These are phyloP conservation scores for Gobiocypris rarus DNA, from an alignment of 2,113 vertebrate genomes.

Conservation along the genomic window DNA sequence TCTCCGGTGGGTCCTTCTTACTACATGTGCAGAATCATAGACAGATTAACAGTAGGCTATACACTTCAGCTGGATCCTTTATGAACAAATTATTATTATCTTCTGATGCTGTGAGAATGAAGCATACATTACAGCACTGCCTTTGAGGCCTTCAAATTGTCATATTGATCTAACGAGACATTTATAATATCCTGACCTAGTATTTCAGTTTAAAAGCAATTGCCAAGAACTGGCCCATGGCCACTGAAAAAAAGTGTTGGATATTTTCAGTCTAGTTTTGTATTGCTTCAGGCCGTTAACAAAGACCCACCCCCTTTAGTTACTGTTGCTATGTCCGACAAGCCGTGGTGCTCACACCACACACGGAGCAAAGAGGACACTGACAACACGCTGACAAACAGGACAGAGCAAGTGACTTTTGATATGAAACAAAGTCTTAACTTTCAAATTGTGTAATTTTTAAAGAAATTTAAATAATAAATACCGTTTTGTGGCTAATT, in stretches of 20 bases:
- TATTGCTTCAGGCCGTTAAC: no score
- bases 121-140: not conserved
- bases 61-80: not conserved
- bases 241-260: not conserved
- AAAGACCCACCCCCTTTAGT: no score
- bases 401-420: no score
- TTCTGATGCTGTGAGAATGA: not conserved
- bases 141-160: not conserved
- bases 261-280: not conserved
- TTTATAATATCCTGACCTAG: not conserved
- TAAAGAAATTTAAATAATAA: no score
- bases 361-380: no score
- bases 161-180: not conserved
- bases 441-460: no score
- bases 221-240: constrained; percentile 2
- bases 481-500: no score
- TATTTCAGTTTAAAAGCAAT: not conserved
- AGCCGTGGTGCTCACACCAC: no score
- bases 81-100: constrained; percentile 4
- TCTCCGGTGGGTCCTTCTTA: constrained; percentile 87
- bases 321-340: no score
- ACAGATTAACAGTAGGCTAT: not conserved
- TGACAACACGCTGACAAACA: no score
- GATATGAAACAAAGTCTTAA: no score
- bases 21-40: not conserved